Conservation (phyloP, 1,140 invertebrate genomes). For the Rhagoletis pomonella region DNA sequence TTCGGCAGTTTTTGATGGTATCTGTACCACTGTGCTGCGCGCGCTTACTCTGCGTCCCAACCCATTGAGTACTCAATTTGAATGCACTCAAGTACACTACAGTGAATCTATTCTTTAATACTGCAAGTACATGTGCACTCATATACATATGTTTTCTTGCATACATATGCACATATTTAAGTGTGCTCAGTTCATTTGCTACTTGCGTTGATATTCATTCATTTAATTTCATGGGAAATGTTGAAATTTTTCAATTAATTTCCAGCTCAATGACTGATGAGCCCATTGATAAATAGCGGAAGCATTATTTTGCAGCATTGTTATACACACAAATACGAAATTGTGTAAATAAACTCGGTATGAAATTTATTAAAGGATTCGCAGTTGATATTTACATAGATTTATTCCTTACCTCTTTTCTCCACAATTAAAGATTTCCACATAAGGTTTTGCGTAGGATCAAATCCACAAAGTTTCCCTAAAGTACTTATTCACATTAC, state of each 20-base stretch:
- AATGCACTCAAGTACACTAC: neutral
- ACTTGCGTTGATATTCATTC: neutral
- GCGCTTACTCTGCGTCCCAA: neutral
- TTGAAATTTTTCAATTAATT: constrained; percentile 46
- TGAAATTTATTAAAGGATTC: no score
- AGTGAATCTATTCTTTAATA: constrained; percentile 12
- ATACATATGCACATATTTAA: no score
- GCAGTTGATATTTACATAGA: no score
- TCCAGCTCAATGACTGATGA: constrained; percentile 48
- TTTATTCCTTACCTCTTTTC: no score
- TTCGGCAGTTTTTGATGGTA: neutral
- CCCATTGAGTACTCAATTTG: neutral
- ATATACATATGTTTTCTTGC: neutral
- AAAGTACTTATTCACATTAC: no score
- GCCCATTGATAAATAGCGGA: constrained; percentile 33
- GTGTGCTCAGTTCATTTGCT: constrained; percentile 16
- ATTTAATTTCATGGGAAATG: constrained; percentile 49
- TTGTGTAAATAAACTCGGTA: no score
- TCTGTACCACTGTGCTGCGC: neutral
- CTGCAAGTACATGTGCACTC: neutral
- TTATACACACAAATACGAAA: no score
- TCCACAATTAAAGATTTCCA: no score
- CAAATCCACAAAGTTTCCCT: no score
- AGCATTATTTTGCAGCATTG: neutral
- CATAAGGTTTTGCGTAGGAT: no score